phyloP scores from a whole-genome alignment of 2,888 invertebrate genomes.

The Pemphredon lugubris region DNA sequence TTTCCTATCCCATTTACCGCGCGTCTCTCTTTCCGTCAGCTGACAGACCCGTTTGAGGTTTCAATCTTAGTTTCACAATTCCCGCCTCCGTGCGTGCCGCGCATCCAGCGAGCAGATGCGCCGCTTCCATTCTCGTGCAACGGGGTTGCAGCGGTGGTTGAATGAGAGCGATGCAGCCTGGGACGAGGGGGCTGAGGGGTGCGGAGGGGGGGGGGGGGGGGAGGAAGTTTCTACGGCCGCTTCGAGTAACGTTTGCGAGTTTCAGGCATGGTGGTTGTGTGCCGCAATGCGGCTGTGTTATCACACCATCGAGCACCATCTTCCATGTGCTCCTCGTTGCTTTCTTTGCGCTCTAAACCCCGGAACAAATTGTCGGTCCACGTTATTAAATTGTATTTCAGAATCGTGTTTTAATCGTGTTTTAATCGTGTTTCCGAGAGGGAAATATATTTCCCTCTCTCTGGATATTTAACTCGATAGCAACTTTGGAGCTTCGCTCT shows the following conservation, averaged over 20 bases:
- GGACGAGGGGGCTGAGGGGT: constrained; percentile 14
- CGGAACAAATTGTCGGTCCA: not conserved
- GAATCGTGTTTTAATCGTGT: not conserved
- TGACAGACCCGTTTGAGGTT: not conserved
- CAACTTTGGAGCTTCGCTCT: not conserved
- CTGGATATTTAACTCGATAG: not conserved
- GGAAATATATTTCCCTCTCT: not conserved
- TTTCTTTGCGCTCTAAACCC: constrained; percentile 12
- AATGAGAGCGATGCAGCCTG: constrained; percentile 5
- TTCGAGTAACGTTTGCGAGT: constrained; percentile 48
- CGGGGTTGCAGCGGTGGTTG: too few relatives aligned
- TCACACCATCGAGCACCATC: constrained; percentile 69
- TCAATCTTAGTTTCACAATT: not conserved
- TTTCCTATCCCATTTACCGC: not conserved
- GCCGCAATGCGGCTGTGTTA: constrained; percentile 78
- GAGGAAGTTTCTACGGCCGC: constrained; percentile 53
- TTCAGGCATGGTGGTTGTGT: constrained; percentile 67
- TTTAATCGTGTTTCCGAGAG: not conserved
- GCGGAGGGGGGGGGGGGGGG: constrained; percentile 27
- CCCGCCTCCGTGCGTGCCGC: too few relatives aligned
- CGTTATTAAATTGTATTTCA: too few relatives aligned
- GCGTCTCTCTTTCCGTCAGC: too few relatives aligned
- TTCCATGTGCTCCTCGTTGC: constrained; percentile 21
- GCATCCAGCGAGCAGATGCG: too few relatives aligned
- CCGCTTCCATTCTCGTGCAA: too few relatives aligned